Base-by-base conservation (phyloP, 2,888 invertebrate species). In the Spatulosminthurus flaviceps region DNA sequence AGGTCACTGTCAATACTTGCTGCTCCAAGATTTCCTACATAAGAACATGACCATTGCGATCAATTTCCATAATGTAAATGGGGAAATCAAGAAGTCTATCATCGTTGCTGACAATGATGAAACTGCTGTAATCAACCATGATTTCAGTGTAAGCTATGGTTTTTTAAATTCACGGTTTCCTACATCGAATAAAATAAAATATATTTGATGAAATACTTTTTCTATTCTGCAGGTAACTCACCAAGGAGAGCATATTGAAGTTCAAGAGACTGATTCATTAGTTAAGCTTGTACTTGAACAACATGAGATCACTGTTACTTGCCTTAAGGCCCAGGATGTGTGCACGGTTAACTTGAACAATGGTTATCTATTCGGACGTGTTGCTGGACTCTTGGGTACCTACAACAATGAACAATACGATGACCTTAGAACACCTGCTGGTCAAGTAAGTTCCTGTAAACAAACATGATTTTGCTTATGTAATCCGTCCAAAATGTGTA, bases 341-440 rank as follows among this genome's bases (percentile, higher is more conserved):
- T 95, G 95, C 87, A 90, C 91, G 85, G 86, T 96, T 4, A 90
- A 90, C 83, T 89, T 95, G 0, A 61, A 78, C 9, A 92, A 92
- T 84, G 96, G 96, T 9, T 97, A 93, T 91, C 96, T 96, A 88
- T 92, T 93, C 67, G 94, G 94, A 84, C 94, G 93, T 86, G 89
- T 94, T 1, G 92, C 93, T 16, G 96, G 97, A 87, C 90, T 97
- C 0, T 90, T 97, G 19, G 97, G 97, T 81, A 94, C 94, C 86
- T 95, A 93, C 80, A 95, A 97, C 90, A 92, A 94, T 86, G 97
- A 97, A 87, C 92, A 92, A 4, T 92, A 90, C 87, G 95, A 97
- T 86, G 97, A 97, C 88, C 92, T 92, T 87, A 91, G 91, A 78
- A 88, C 92, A 43, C 92, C 94, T 19, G 92, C 92, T 83, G 94